Percentiles rank a stretch among this genome's conserved stretches.
phyloP scores from a whole-genome alignment of 2,797 vertebrate species.

The Tokudaia muenninki region DNA sequence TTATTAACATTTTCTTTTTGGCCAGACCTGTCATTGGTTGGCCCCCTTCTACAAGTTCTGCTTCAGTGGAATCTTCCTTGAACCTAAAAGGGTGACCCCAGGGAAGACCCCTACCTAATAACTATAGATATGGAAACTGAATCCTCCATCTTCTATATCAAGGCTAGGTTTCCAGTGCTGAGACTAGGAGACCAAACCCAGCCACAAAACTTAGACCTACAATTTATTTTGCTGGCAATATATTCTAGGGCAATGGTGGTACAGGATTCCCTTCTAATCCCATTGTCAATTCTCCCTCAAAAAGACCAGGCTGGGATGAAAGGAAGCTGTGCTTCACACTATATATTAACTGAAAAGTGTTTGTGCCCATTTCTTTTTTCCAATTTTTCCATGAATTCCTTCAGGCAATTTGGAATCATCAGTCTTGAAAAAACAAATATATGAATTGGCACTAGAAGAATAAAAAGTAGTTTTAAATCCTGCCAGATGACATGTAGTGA shows the following conservation, averaged over 20 bases:
- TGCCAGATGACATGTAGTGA: background rate
- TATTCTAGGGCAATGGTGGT: background rate
- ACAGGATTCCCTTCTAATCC: background rate
- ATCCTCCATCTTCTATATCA: background rate
- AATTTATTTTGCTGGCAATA: background rate
- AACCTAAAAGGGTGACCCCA: background rate
- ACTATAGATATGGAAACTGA: background rate
- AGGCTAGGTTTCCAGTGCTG: background rate
- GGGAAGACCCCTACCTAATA: background rate
- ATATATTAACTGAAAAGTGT: background rate
- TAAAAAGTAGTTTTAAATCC: background rate
- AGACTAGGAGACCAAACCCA: background rate
- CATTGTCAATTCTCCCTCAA: background rate
- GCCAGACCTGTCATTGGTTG: background rate
- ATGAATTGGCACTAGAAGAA: background rate
- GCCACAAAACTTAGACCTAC: background rate
- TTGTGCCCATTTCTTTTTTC: background rate
- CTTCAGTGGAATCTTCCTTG: background rate
- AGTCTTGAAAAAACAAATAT: background rate
- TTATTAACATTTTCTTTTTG: background rate
- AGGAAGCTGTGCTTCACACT: background rate
- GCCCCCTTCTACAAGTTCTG: background rate
- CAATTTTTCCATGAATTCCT: background rate
- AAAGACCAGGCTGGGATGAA: fast-evolving
- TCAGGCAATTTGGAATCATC: background rate